These are phyloP conservation scores for Alcedo quadribrachys DNA, from an alignment of 2,797 vertebrate genomes.

Conservation along the genomic window DNA sequence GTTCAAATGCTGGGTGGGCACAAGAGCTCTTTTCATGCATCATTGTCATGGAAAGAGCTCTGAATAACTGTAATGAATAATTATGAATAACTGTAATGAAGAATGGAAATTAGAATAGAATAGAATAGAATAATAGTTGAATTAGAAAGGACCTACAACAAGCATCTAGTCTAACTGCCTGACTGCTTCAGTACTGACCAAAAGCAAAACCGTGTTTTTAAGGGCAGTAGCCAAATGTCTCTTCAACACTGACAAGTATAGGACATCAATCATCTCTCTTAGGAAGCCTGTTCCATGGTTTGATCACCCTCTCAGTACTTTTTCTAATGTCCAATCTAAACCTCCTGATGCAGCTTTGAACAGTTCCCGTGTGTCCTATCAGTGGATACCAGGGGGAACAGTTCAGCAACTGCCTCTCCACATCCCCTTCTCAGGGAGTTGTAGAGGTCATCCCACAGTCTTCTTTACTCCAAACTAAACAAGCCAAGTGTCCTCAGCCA, in stretches of 20 bases:
- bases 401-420: neutral
- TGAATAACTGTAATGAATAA: no score
- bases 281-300: neutral
- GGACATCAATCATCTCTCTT: neutral
- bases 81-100: no score
- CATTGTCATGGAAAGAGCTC: neutral
- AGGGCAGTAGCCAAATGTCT: neutral
- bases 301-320: neutral
- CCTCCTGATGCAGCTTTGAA: neutral
- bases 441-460: neutral
- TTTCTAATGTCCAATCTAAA: neutral
- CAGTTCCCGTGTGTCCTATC: accelerated
- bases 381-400: neutral
- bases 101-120: no score
- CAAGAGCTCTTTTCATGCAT: neutral
- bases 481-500: neutral
- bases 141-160: no score
- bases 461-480: neutral
- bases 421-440: neutral
- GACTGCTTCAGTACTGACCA: neutral
- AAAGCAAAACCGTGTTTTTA: neutral
- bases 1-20: neutral
- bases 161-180: neutral
- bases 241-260: neutral
- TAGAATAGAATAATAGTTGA: no score